Base-by-base conservation (phyloP, 2,888 invertebrate species). In the Apantesis nais region DNA sequence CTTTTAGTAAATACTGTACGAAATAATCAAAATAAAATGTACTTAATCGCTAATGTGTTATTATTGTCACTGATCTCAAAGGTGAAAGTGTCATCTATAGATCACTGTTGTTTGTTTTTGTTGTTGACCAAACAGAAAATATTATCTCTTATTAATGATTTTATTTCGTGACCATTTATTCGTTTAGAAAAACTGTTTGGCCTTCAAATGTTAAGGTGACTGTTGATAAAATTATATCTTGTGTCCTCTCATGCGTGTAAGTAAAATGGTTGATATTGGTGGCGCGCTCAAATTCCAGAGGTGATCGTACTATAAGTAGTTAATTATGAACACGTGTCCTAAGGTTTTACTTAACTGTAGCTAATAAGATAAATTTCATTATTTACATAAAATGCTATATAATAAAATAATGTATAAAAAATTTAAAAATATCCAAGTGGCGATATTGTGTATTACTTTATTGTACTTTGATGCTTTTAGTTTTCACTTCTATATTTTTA, bases 91-190 rank as follows among this genome's bases (percentile, higher is more conserved):
- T 77, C 70, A 52, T 65, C 65, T 34, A 14, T 60, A 60, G 62
- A 60, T 68, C 44, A 72, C 66, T 19, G n/a, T n/a, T n/a, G n/a
- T n/a, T n/a, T n/a, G n/a, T n/a, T n/a, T n/a, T n/a, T n/a, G n/a
- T 62, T 61, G 37, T 31, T 58, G 66, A 62, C 62, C 65, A 62
- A 72, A 71, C 62, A 58, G 61, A 65, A 68, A 41, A 67, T 34
- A 41, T 62, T 41, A 74, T 74, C 71, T 70, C 67, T 76, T 71
- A 81, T 74, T 72, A 70, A 71, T 71, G 62, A 14, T 65, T 39
- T 74, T 69, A 74, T 74, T 78, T 80, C 64, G 63, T 22, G 68
- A 69, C 61, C 71, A 75, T 71, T 78, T 74, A 75, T 70, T 80
- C 71, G 75, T 71, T 75, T 62, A 74, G 69, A 68, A 72, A 75